phyloP scores from a whole-genome alignment of 2,113 vertebrate genomes.

The Hiodon alosoides region DNA sequence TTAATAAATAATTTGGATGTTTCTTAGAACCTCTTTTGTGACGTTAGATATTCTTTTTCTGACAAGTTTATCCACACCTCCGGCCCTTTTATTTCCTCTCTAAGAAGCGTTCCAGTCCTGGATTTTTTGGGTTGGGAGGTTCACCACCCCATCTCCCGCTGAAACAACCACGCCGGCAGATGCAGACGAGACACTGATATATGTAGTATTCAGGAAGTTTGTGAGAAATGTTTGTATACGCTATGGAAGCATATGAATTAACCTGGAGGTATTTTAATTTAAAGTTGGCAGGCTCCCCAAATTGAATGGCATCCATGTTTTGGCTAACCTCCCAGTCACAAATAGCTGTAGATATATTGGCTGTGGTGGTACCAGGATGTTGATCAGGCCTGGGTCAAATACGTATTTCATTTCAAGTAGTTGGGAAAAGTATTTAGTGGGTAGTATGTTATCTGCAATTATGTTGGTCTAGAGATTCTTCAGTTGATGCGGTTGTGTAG shows the following conservation, averaged over 20 bases:
- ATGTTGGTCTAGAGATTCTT: too few species aligned
- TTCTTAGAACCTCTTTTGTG: background rate
- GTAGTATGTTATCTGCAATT: too few species aligned
- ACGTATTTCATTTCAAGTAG: too few species aligned
- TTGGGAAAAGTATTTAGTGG: too few species aligned
- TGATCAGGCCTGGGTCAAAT: too few species aligned
- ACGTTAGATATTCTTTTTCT: too few species aligned
- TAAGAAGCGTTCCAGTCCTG: too few species aligned
- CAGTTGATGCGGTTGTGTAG: too few species aligned
- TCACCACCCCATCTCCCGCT: too few species aligned
- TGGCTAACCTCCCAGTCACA: background rate
- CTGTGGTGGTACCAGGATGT: background rate
- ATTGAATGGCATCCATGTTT: background rate
- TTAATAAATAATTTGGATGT: background rate
- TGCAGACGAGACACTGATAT: background rate
- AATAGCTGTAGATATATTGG: background rate
- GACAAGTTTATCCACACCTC: too few species aligned
- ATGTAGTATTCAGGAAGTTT: background rate
- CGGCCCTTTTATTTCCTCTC: too few species aligned
- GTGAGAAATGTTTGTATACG: background rate
- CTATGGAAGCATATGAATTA: constrained; percentile 1
- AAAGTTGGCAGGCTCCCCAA: background rate
- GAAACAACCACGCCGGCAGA: background rate
- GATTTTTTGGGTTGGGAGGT: too few species aligned
- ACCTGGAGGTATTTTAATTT: background rate